These are phyloP conservation scores for Acipenser transmontanus DNA, from an alignment of 2,797 vertebrate genomes.

Conservation along the genomic window DNA sequence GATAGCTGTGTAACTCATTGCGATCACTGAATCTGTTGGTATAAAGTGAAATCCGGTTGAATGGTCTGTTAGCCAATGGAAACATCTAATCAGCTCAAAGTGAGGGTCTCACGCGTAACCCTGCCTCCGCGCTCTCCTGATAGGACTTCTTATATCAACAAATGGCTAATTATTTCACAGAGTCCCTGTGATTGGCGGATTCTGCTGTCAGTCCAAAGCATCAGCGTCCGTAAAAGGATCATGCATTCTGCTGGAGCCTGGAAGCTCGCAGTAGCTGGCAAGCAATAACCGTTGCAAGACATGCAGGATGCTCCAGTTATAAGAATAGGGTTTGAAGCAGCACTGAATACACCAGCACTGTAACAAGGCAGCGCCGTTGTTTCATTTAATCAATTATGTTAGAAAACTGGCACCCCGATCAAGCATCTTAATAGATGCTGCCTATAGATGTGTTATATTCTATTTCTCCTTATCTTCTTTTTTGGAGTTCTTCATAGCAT, in stretches of 20 bases:
- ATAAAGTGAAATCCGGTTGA: slow-evolving; percentile 25
- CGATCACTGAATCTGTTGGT: slow-evolving; percentile 17
- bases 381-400: slow-evolving; percentile 30
- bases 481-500: slow-evolving; percentile 38
- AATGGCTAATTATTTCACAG: slow-evolving; percentile 26
- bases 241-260: slow-evolving; percentile 5
- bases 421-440: slow-evolving; percentile 30
- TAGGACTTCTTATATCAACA: slow-evolving; percentile 46
- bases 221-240: slow-evolving; percentile 40
- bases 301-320: slow-evolving; percentile 35
- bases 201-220: slow-evolving; percentile 38
- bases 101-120: slow-evolving; percentile 30
- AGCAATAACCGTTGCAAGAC: not conserved
- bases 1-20: slow-evolving; percentile 13
- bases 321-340: slow-evolving; percentile 18
- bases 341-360: slow-evolving; percentile 26
- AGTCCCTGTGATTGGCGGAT: slow-evolving; percentile 37
- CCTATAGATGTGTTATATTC: slow-evolving; percentile 16
- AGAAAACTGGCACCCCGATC: slow-evolving; percentile 16
- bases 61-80: slow-evolving; percentile 34
- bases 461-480: slow-evolving; percentile 21
- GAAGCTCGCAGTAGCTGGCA: slow-evolving; percentile 29
- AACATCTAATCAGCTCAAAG: slow-evolving; percentile 26
- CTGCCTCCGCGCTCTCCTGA: slow-evolving; percentile 31
- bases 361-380: slow-evolving; percentile 8